These are phyloP conservation scores for Eurystomus glaucurus DNA, from an alignment of 2,797 vertebrate species.

Conservation along the genomic window DNA sequence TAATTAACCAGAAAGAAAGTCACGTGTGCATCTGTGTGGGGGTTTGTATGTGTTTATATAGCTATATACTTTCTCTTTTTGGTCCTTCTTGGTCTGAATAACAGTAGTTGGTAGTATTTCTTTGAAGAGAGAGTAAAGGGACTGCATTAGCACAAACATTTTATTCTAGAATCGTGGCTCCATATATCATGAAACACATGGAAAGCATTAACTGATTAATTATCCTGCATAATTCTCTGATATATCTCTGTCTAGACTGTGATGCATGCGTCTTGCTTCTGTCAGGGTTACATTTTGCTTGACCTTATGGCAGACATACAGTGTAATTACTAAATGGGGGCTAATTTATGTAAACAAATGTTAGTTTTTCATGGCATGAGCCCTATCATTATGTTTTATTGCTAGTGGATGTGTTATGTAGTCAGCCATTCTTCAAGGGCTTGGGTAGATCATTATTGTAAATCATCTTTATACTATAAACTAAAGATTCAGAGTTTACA, in stretches of 20 bases:
- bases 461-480: not conserved
- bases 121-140: conserved; percentile 51
- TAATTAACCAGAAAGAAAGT: not conserved
- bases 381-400: conserved; percentile 14
- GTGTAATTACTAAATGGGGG: conserved; percentile 72
- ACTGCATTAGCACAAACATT: conserved; percentile 32
- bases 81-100: not conserved
- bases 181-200: not conserved
- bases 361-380: conserved; percentile 8
- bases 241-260: conserved; percentile 48
- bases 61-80: not conserved
- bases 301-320: conserved; percentile 69
- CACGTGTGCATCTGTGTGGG: rapidly evolving
- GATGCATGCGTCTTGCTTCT: conserved; percentile 26
- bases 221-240: conserved; percentile 40
- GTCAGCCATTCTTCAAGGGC: conserved; percentile 17
- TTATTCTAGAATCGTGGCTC: not conserved
- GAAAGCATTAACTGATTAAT: conserved; percentile 54
- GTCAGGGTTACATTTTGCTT: conserved; percentile 43
- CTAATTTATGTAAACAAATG: conserved; percentile 77
- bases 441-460: conserved; percentile 2
- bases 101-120: conserved; percentile 34
- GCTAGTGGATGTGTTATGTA: not conserved
- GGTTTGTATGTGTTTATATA: not conserved
- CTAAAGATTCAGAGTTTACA: not conserved